These are phyloP conservation scores for Catalaphyllia jardinei DNA, from an alignment of 64 coral and sea anemone genomes.

Conservation along the genomic window DNA sequence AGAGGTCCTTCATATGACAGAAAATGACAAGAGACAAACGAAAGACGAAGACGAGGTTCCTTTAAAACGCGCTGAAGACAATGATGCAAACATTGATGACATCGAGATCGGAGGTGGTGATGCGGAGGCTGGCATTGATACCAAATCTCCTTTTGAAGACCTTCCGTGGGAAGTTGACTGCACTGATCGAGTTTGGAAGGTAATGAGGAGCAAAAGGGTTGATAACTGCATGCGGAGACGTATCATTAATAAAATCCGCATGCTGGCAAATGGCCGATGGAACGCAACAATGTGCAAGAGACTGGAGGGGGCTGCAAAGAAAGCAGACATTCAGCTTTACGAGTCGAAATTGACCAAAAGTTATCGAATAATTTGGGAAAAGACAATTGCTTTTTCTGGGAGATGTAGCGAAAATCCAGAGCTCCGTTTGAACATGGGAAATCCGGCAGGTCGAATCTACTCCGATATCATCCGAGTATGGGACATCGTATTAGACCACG, in stretches of 20 bases:
- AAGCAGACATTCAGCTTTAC: constrained; percentile 42
- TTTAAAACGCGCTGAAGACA: not conserved
- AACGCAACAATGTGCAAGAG: constrained; percentile 53
- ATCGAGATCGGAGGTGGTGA: not conserved
- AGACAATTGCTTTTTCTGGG: constrained; percentile 63
- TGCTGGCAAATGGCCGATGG: constrained; percentile 70
- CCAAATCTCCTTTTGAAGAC: constrained; percentile 56
- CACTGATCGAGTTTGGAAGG: constrained; percentile 64
- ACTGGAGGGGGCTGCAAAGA: constrained; percentile 42
- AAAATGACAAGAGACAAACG: not conserved
- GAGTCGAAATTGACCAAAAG: constrained; percentile 52
- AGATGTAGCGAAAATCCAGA: constrained; percentile 51
- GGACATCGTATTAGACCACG: constrained; percentile 83
- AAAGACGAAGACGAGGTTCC: not conserved
- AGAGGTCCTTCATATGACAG: not conserved
- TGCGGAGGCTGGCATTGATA: constrained; percentile 48
- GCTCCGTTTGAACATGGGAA: constrained; percentile 29
- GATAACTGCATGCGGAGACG: not conserved
- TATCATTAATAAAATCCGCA: constrained; percentile 60
- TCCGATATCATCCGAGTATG: constrained; percentile 95
- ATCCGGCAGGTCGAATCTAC: constrained; percentile 59
- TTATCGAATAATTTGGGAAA: constrained; percentile 63
- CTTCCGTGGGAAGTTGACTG: constrained; percentile 81
- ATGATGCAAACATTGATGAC: constrained; percentile 4
- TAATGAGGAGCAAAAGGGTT: constrained; percentile 41